These are phyloP conservation scores for Reticulitermes speratus DNA, from an alignment of 1,140 invertebrate species.

Conservation along the genomic window DNA sequence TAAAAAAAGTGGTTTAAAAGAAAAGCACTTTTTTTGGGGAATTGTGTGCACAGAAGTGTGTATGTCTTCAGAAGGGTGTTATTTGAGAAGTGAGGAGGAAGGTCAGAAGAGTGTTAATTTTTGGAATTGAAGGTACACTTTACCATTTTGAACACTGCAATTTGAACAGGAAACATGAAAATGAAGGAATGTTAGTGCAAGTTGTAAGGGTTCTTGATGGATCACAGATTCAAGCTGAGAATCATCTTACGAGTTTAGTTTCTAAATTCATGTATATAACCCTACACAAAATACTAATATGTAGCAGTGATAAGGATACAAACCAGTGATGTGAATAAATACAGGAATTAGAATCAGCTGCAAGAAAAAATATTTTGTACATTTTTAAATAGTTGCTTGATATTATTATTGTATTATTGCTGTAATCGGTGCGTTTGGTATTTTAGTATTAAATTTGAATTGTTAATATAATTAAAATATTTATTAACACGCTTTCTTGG, in stretches of 20 bases:
- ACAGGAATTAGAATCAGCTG: background rate
- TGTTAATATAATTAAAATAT: conserved; percentile 10
- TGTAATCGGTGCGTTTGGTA: background rate
- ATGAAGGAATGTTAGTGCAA: background rate
- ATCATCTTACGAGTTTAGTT: background rate
- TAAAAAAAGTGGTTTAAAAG: no score
- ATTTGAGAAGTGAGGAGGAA: no score
- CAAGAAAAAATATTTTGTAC: background rate
- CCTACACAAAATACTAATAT: background rate
- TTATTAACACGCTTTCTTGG: background rate
- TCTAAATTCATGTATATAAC: background rate
- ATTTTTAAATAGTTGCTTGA: background rate
- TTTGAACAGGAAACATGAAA: background rate
- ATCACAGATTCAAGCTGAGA: background rate
- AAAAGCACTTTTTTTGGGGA: no score
- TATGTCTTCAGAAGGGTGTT: no score
- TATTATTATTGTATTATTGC: background rate
- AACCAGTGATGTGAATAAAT: background rate
- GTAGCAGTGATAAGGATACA: background rate
- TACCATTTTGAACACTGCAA: background rate
- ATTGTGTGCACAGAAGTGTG: no score
- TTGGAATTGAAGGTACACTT: background rate
- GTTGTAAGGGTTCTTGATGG: background rate
- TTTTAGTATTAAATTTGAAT: conserved; percentile 15
- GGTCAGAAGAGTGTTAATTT: background rate